These are phyloP conservation scores for Hymenochirus boettgeri DNA, from an alignment of 2,113 vertebrate genomes.

Conservation along the genomic window DNA sequence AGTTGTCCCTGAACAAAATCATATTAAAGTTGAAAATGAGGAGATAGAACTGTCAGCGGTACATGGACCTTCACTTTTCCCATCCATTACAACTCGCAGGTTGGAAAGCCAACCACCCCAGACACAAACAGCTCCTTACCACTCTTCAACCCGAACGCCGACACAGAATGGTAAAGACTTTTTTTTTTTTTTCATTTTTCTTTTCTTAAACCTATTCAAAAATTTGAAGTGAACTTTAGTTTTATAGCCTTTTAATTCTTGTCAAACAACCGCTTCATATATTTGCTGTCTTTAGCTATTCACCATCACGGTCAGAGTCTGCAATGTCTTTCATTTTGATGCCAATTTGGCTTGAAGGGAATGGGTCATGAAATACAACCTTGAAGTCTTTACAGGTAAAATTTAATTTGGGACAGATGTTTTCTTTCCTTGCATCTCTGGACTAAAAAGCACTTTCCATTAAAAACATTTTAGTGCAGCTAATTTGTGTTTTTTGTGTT, in stretches of 20 bases:
- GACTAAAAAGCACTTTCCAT: slow-evolving; percentile 2
- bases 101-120: slow-evolving; percentile 65
- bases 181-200: slow-evolving; percentile 45
- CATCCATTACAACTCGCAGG: slow-evolving; percentile 62
- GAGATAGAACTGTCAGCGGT: slow-evolving; percentile 64
- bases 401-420: background rate
- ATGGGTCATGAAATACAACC: background rate
- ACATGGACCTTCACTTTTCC: slow-evolving; percentile 60
- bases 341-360: background rate
- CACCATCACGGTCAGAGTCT: background rate
- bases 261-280: background rate
- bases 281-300: background rate
- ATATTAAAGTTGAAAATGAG: slow-evolving; percentile 64
- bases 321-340: background rate
- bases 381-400: background rate
- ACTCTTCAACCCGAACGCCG: slow-evolving; percentile 66
- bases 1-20: slow-evolving; percentile 54
- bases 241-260: slow-evolving; percentile 64
- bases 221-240: slow-evolving; percentile 84
- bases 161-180: slow-evolving; percentile 69
- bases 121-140: slow-evolving; percentile 59
- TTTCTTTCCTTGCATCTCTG: background rate
- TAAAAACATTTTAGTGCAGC: background rate
- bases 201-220: slow-evolving; percentile 64
- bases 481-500: background rate